Percentiles rank a stretch among this genome's conserved stretches.
phyloP scores from a whole-genome alignment of 2,113 vertebrate species.

The Ciconia maguari region DNA sequence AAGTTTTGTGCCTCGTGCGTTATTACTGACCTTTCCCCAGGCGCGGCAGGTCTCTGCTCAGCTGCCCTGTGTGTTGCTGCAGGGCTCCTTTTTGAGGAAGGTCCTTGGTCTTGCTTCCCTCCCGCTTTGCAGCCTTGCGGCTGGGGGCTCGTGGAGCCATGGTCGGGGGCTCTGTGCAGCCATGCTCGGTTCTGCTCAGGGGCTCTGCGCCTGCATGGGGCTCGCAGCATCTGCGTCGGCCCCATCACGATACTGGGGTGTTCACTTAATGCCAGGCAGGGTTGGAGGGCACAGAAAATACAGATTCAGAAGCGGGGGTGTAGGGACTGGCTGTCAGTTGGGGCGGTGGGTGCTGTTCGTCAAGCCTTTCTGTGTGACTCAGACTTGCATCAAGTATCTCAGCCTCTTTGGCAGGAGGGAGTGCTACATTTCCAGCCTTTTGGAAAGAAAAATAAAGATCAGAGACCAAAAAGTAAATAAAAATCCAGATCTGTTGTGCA shows the following conservation, averaged over 20 bases:
- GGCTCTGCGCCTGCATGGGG: rapidly evolving
- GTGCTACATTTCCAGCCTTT: neutral
- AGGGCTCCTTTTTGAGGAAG: neutral
- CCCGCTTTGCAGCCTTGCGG: rapidly evolving
- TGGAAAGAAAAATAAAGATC: neutral
- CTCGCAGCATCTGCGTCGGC: rapidly evolving
- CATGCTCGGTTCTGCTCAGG: rapidly evolving
- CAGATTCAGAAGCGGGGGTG: rapidly evolving
- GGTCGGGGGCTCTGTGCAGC: neutral
- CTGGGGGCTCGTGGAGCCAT: rapidly evolving
- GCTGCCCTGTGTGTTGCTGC: neutral
- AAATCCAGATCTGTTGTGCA: neutral
- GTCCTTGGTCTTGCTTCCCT: neutral
- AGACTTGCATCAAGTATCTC: neutral
- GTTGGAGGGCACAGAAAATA: neutral
- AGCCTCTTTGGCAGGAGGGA: neutral
- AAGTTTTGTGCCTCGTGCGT: rapidly evolving
- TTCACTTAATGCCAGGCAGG: neutral
- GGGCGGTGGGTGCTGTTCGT: neutral
- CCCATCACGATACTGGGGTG: rapidly evolving
- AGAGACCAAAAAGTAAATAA: neutral
- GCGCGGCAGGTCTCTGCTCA: neutral
- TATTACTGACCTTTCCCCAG: neutral
- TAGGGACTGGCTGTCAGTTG: neutral
- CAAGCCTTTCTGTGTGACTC: rapidly evolving